Conservation (phyloP, 2,888 invertebrate genomes). For the Watsonalla binaria region DNA sequence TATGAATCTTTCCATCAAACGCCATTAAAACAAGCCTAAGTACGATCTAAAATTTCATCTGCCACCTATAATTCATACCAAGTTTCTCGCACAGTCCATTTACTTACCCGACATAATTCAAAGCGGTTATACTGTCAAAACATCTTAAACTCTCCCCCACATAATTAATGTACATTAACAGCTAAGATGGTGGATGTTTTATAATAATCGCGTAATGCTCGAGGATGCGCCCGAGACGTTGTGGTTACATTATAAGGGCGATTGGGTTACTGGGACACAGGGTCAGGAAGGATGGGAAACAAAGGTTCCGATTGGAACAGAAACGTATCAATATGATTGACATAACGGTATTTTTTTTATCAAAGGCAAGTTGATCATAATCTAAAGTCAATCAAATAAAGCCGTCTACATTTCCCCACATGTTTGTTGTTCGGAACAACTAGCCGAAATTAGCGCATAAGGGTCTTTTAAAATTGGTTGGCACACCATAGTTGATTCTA, state of each 20-base stretch:
- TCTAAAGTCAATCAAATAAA: no score
- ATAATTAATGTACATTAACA: slow-evolving; percentile 69
- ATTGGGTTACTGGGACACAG: slow-evolving; percentile 47
- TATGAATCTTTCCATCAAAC: slow-evolving; percentile 5
- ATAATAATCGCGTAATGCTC: slow-evolving; percentile 51
- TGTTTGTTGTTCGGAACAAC: no score
- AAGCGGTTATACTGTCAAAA: slow-evolving; percentile 53
- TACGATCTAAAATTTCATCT: background rate
- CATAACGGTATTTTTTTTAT: background rate
- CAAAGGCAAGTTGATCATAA: background rate
- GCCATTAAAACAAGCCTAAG: background rate
- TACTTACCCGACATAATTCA: slow-evolving; percentile 47
- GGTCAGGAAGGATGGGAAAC: slow-evolving; percentile 7
- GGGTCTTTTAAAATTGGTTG: no score
- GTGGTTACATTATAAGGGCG: slow-evolving; percentile 46
- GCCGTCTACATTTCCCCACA: no score
- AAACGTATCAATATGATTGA: background rate
- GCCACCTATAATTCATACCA: slow-evolving; percentile 22
- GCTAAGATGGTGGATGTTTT: slow-evolving; percentile 55
- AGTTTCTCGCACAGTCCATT: slow-evolving; percentile 30
- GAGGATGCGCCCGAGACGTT: slow-evolving; percentile 38
- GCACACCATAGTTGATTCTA: background rate
- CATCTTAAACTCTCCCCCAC: slow-evolving; percentile 42
- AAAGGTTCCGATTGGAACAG: background rate
- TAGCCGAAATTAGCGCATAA: no score